Base-by-base conservation (phyloP, 2,797 vertebrate species). In the Myotis pilosus region DNA sequence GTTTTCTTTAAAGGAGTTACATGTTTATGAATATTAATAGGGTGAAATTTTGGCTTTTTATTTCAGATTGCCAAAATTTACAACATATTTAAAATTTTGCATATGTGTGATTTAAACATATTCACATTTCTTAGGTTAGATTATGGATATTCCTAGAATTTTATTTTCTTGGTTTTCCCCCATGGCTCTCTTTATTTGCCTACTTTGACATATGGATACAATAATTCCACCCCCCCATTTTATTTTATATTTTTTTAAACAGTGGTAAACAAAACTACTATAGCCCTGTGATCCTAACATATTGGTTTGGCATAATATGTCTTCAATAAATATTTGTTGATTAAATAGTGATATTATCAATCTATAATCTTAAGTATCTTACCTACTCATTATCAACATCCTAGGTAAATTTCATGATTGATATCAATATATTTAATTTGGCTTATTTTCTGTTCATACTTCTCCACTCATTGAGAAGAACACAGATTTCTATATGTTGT, bases 391-490 rank as follows among this genome's bases (percentile, higher is more conserved):
- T 79, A 88, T 94, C 22, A 81, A 72, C 33, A 68, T 60, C 69
- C 36, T 87, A 84, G 17, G 60, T 72, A 96, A 93, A 95, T 90
- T 91, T 87, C 87, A 81, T 85, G 20, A 93, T 87, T 94, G 82
- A 94, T 84, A 84, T 96, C 4, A 71, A 82, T 72, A 76, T 76
- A 85, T 41, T 89, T 79, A 76, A n/a, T 55, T 76, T 41, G 4
- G 71, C 1, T 82, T 4, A 71, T 60, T 90, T 87, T 94, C 51
- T 81, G 8, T 12, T 6, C 36, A 28, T 74, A 87, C 64, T 84
- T 93, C 11, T 87, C 36, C 3, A 30, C 4, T 72, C 22, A 66
- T 30, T 33, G 23, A 92, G 13, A 36, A 23, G 5, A 91, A n/a
- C 6, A 1, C 49, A 74, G 44, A 57, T 87, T 82, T 87, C 51